Conservation (phyloP, 2,888 invertebrate genomes). For the Drosophila merina region DNA sequence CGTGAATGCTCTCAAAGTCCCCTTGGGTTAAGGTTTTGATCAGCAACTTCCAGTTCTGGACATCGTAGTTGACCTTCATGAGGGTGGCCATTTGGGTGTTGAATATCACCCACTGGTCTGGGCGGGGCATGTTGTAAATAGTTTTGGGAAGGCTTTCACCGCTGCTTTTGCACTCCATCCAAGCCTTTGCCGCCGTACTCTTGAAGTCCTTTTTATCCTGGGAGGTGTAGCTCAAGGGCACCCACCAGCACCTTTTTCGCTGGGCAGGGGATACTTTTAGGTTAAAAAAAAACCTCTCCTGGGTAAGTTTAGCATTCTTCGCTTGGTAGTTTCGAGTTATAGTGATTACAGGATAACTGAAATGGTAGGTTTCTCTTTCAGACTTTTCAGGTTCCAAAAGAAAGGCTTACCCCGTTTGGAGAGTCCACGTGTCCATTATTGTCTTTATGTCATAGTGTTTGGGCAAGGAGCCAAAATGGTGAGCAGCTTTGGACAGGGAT, state of each 20-base stretch:
- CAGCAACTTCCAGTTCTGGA: slow-evolving; percentile 89
- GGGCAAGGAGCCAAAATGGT: slow-evolving; percentile 84
- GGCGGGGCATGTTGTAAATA: slow-evolving; percentile 82
- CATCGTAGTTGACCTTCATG: slow-evolving; percentile 91
- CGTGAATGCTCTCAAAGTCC: slow-evolving; percentile 86
- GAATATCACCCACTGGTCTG: slow-evolving; percentile 88
- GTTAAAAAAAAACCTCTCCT: slow-evolving; percentile 85
- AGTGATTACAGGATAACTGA: slow-evolving; percentile 88
- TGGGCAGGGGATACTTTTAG: slow-evolving; percentile 59
- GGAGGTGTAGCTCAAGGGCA: slow-evolving; percentile 87
- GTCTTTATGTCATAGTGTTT: slow-evolving; percentile 87
- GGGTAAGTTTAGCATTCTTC: slow-evolving; percentile 85
- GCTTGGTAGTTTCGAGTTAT: slow-evolving; percentile 87
- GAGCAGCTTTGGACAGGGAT: slow-evolving; percentile 87
- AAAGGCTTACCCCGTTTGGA: slow-evolving; percentile 87
- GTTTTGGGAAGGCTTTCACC: slow-evolving; percentile 63
- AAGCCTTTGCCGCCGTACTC: slow-evolving; percentile 85
- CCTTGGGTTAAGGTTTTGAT: slow-evolving; percentile 85
- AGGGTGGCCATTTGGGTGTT: slow-evolving; percentile 89
- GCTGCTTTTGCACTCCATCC: slow-evolving; percentile 84
- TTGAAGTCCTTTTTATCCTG: slow-evolving; percentile 84
- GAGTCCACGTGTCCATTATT: slow-evolving; percentile 95
- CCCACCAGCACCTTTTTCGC: slow-evolving; percentile 85
- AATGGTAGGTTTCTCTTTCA: neutral
- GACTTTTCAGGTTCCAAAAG: neutral